Percentiles rank a stretch among this genome's conserved stretches.
Evolutionary conservation across 2,113 vertebrate species (phyloP).

Genomic region (Spea bombifrons): DNA sequence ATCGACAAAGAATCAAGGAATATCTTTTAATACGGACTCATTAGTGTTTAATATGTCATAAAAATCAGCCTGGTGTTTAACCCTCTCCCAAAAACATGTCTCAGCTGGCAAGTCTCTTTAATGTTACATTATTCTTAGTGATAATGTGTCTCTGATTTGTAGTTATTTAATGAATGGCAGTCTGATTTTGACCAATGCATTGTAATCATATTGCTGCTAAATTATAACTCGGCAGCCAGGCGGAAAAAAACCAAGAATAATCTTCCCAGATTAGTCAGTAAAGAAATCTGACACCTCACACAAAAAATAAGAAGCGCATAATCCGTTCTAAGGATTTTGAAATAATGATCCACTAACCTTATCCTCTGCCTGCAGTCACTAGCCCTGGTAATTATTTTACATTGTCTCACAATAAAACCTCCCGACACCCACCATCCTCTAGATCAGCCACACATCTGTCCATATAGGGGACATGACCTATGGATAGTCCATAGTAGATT

Average conservation of each 20-base stretch:
- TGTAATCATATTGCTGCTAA: background rate
- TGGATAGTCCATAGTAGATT: no score
- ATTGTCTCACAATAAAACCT: conserved; percentile 14
- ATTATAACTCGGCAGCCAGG: background rate
- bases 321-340: background rate
- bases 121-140: background rate
- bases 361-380: conserved; percentile 2
- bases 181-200: background rate
- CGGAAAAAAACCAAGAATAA: background rate
- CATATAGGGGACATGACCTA: background rate
- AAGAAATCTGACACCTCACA: background rate
- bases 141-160: background rate
- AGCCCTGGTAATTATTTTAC: conserved; percentile 18
- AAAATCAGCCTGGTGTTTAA: no score
- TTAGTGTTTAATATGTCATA: no score
- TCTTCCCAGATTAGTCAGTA: background rate
- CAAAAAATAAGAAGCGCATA: background rate
- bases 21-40: no score
- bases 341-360: background rate
- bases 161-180: background rate
- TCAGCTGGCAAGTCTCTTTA: no score
- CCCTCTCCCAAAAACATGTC: no score
- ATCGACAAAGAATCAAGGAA: no score
- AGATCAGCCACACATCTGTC: background rate
- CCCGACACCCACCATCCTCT: background rate